A percentile compares a stretch with the other conserved stretches of the same genome.
phyloP scores from a whole-genome alignment of 2,113 vertebrate genomes.

The Pelobates fuscus region DNA sequence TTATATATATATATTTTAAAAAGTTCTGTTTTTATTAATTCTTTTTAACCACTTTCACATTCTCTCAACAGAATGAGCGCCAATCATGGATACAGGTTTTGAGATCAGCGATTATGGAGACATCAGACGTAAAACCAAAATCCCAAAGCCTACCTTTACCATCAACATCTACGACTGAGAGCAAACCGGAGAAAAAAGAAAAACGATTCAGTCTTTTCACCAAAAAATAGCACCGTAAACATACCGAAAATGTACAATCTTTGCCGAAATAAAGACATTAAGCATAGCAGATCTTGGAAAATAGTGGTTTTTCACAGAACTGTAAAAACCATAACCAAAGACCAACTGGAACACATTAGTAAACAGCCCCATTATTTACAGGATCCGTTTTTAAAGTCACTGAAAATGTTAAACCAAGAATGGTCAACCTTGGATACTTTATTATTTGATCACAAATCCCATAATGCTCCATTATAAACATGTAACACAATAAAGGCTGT shows the following conservation, averaged over 20 bases:
- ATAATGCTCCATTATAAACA: too few species aligned
- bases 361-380: too few species aligned
- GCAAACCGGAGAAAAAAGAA: conserved; percentile 76
- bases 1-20: too few species aligned
- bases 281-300: conserved; percentile 7
- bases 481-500: too few species aligned
- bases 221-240: conserved; percentile 78
- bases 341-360: neutral
- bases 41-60: too few species aligned
- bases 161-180: conserved; percentile 62
- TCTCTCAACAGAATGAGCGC: conserved; percentile 90
- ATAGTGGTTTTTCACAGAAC: conserved; percentile 1
- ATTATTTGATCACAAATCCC: too few species aligned
- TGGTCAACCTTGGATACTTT: too few species aligned
- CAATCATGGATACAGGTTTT: conserved; percentile 85
- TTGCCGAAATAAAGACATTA: neutral
- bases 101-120: conserved; percentile 74
- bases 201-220: conserved; percentile 88
- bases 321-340: neutral
- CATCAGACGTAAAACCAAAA: conserved; percentile 67
- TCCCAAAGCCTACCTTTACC: conserved; percentile 81
- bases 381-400: too few species aligned
- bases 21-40: too few species aligned
- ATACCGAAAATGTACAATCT: neutral
- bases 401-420: too few species aligned